A percentile compares a stretch with the other conserved stretches of the same genome.
These are phyloP conservation scores for Clarias fuscus DNA, from an alignment of 2,797 vertebrate genomes.

Conservation along the genomic window DNA sequence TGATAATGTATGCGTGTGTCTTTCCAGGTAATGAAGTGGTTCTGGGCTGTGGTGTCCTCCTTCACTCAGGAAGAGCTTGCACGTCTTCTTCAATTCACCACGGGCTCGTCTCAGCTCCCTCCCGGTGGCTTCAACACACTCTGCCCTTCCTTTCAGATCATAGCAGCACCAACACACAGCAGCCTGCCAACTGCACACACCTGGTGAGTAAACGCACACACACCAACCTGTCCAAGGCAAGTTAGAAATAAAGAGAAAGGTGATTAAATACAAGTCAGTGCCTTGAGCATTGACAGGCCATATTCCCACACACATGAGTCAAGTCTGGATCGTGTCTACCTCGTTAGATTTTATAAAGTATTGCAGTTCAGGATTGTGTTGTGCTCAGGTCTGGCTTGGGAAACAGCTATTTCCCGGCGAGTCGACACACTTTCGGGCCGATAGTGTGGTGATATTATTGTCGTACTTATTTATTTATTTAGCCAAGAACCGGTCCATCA, in stretches of 20 bases:
- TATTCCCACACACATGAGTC: not conserved
- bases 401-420: no score
- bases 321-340: not conserved
- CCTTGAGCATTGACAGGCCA: not conserved
- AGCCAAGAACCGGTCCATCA: no score
- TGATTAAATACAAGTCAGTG: not conserved
- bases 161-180: constrained; percentile 94
- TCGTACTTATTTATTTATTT: no score
- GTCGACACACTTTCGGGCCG: no score
- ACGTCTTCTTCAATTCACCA: constrained; percentile 96
- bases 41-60: constrained; percentile 98
- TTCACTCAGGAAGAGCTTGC: constrained; percentile 98
- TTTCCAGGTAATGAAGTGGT: constrained; percentile 96
- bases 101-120: constrained; percentile 96
- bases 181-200: constrained; percentile 97
- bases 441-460: no score
- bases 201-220: constrained; percentile 75
- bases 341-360: not conserved
- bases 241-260: not conserved
- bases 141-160: constrained; percentile 98
- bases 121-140: constrained; percentile 97
- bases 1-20: constrained; percentile 34
- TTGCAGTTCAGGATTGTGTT: not conserved
- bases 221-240: not conserved
- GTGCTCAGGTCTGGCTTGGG: not conserved